These are phyloP conservation scores for Melieria omissa DNA, from an alignment of 2,888 invertebrate genomes.

Conservation along the genomic window DNA sequence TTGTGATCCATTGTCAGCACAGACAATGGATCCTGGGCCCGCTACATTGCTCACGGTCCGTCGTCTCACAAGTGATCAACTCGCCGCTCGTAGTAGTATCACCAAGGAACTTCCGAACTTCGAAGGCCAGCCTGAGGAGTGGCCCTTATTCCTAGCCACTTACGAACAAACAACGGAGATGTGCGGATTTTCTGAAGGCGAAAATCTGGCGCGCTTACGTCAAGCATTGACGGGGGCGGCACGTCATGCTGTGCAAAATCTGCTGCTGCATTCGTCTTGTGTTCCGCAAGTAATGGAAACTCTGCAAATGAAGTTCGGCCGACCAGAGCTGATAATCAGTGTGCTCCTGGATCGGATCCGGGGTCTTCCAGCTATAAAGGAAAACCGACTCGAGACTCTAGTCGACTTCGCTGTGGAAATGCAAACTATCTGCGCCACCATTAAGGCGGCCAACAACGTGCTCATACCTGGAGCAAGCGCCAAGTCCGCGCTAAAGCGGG, in stretches of 20 bases:
- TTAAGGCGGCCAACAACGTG: slow-evolving; percentile 31
- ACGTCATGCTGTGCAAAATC: slow-evolving; percentile 24
- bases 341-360: too few relatives aligned
- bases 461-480: too few relatives aligned
- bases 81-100: slow-evolving; percentile 26
- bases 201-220: slow-evolving; percentile 32
- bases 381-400: slow-evolving; percentile 28
- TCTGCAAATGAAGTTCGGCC: slow-evolving; percentile 34
- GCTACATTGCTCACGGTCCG: not conserved
- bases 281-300: slow-evolving; percentile 26
- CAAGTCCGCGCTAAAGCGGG: too few relatives aligned
- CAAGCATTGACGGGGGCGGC: slow-evolving; percentile 7
- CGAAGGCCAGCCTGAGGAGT: slow-evolving; percentile 31
- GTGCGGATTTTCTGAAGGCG: slow-evolving; percentile 35
- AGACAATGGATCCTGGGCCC: too few relatives aligned
- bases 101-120: slow-evolving; percentile 20
- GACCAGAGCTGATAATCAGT: slow-evolving; percentile 33
- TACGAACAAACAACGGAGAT: slow-evolving; percentile 36
- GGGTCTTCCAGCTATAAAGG: too few relatives aligned
- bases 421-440: slow-evolving; percentile 38
- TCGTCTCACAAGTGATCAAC: slow-evolving; percentile 24
- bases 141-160: slow-evolving; percentile 34
- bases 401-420: slow-evolving; percentile 38
- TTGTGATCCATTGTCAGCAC: too few relatives aligned
- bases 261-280: slow-evolving; percentile 34